Conservation (phyloP, 2,113 vertebrate species). For the Pteropus alecto region DNA sequence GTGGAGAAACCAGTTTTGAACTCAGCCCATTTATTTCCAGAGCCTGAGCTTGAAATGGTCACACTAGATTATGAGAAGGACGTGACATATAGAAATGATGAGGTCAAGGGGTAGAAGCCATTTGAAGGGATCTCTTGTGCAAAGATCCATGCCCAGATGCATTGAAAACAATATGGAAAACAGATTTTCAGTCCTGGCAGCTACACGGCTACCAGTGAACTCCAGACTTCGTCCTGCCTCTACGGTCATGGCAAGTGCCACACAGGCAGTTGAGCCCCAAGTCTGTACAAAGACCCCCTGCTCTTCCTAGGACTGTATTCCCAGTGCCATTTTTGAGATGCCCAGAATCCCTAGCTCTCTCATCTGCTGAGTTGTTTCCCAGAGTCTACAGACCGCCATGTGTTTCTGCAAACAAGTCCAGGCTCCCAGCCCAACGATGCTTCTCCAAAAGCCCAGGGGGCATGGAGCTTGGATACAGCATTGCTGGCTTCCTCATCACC, state of each 20-base stretch:
- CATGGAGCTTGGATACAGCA: background rate
- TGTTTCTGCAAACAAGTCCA: background rate
- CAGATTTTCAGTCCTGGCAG: background rate
- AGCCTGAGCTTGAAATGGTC: background rate
- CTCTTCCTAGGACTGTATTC: background rate
- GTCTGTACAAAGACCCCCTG: background rate
- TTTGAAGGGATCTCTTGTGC: background rate
- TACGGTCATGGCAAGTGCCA: too few species aligned
- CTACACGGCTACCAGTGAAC: background rate
- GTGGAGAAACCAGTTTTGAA: background rate
- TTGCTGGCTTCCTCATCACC: background rate
- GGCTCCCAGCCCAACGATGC: background rate
- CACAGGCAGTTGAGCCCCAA: background rate
- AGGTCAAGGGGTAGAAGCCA: rapidly evolving
- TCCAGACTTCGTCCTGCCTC: background rate
- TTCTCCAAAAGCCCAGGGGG: background rate
- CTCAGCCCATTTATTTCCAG: background rate
- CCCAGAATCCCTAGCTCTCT: background rate
- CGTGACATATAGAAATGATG: background rate
- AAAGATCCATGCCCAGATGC: background rate
- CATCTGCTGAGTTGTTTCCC: background rate
- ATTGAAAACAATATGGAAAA: background rate
- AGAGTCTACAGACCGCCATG: background rate
- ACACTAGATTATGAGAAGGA: background rate
- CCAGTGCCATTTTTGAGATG: background rate